A percentile compares a stretch with the other conserved stretches of the same genome.
phyloP scores from a whole-genome alignment of 1,140 invertebrate genomes.

The Oscheius sp. region DNA sequence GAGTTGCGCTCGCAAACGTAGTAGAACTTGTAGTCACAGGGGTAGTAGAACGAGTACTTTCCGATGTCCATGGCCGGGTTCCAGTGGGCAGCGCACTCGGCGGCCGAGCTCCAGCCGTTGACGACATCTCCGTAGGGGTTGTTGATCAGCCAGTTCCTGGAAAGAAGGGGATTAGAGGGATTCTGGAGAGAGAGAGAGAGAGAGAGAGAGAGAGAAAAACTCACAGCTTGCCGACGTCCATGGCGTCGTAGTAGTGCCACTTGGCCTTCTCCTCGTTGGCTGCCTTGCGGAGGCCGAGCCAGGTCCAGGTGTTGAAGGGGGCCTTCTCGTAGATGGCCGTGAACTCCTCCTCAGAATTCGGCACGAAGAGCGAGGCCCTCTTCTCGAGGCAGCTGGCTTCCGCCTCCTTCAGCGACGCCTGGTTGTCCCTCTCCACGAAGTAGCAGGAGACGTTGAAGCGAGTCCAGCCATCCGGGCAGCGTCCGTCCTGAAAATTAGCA shows the following conservation, averaged over 20 bases:
- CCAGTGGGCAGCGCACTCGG: constrained; percentile 6
- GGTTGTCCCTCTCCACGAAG: background rate
- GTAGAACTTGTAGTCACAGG: background rate
- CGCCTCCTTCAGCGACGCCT: background rate
- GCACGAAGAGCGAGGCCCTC: background rate
- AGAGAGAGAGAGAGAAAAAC: background rate
- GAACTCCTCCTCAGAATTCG: background rate
- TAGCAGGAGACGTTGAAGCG: background rate
- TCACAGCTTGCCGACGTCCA: background rate
- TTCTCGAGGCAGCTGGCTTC: background rate
- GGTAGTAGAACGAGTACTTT: background rate
- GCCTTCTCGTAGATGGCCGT: background rate
- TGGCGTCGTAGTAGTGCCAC: background rate
- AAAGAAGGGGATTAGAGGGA: background rate
- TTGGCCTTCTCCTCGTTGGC: background rate
- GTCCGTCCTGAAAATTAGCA: background rate
- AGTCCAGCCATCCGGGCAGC: background rate
- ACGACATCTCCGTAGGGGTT: background rate
- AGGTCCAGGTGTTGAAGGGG: constrained; percentile 1
- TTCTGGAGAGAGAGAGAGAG: background rate
- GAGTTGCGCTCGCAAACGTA: constrained; percentile 1
- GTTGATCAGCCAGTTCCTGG: background rate
- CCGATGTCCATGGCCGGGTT: background rate
- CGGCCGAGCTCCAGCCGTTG: background rate
- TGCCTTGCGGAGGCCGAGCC: background rate